Percentiles rank a stretch among this genome's conserved stretches.
These are phyloP conservation scores for Notamacropus eugenii DNA, from an alignment of 2,797 vertebrate species.

Conservation along the genomic window DNA sequence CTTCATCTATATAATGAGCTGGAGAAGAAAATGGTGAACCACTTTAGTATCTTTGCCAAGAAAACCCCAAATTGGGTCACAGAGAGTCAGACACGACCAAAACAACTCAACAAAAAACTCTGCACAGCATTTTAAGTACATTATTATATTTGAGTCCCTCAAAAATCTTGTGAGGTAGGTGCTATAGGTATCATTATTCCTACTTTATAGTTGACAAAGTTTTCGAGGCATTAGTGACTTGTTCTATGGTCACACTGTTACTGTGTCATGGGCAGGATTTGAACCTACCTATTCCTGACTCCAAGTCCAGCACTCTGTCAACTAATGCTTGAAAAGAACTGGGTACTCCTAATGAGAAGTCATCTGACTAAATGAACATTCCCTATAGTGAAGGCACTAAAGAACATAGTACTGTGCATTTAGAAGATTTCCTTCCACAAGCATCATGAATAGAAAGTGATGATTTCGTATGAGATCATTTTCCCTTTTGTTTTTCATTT, in stretches of 20 bases:
- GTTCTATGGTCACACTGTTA: background rate
- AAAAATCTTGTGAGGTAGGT: background rate
- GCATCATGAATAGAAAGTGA: background rate
- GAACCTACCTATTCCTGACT: background rate
- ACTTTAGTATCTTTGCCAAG: background rate
- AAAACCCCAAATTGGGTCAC: background rate
- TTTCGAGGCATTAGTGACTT: background rate
- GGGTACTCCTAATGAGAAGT: background rate
- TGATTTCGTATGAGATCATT: conserved; percentile 10
- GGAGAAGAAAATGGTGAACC: background rate
- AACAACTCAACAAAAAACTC: background rate
- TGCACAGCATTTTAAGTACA: too few relatives aligned
- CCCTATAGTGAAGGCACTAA: background rate
- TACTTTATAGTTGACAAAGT: background rate
- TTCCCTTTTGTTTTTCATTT: conserved; percentile 26
- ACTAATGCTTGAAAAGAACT: background rate
- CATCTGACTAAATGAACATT: background rate
- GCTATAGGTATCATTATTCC: background rate
- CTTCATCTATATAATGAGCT: background rate
- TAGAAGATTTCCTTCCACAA: conserved; percentile 18
- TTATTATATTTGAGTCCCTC: too few relatives aligned
- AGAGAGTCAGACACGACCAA: background rate
- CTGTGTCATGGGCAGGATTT: background rate
- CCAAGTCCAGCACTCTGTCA: background rate
- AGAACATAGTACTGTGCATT: background rate